phyloP scores from a whole-genome alignment of 2,888 invertebrate species.

The Hirtodrosophila confusa region DNA sequence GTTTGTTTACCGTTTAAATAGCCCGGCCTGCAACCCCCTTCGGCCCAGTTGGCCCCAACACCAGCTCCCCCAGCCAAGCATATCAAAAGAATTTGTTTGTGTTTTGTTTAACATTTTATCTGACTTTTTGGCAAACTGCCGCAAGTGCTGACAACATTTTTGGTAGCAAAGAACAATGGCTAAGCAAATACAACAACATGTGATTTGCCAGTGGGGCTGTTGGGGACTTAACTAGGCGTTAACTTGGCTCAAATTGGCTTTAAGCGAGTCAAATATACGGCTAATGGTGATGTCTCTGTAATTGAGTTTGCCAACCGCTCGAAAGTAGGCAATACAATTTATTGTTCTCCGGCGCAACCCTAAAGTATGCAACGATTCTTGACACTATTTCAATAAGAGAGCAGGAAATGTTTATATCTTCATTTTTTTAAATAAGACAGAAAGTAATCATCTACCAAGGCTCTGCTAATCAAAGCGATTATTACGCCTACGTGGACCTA shows the following conservation, averaged over 20 bases:
- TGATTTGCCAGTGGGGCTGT: slow-evolving; percentile 5
- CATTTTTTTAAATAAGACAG: too few relatives aligned
- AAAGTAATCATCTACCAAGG: too few relatives aligned
- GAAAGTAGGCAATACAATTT: slow-evolving; percentile 36
- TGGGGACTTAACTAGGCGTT: slow-evolving; percentile 54
- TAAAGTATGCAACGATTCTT: slow-evolving; percentile 31
- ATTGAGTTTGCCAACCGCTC: slow-evolving; percentile 29
- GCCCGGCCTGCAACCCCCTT: slow-evolving; percentile 10
- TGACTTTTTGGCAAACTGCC: slow-evolving; percentile 61
- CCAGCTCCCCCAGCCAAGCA: background rate
- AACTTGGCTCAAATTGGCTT: slow-evolving; percentile 51
- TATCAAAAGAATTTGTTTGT: slow-evolving; percentile 33
- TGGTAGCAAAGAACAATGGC: slow-evolving; percentile 24
- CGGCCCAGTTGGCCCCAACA: too few relatives aligned
- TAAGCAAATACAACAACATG: slow-evolving; percentile 22
- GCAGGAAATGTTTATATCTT: too few relatives aligned
- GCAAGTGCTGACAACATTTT: slow-evolving; percentile 48
- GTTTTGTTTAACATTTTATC: slow-evolving; percentile 53
- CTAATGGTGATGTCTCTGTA: slow-evolving; percentile 37
- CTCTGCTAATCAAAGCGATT: too few relatives aligned
- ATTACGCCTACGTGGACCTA: too few relatives aligned
- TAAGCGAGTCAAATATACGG: slow-evolving; percentile 58
- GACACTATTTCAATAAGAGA: background rate
- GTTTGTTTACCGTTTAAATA: slow-evolving; percentile 53
- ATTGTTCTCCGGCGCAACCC: slow-evolving; percentile 8